Percentiles rank a stretch among this genome's conserved stretches.
Evolutionary conservation across 2,797 vertebrate species (phyloP).

Genomic region (Chelonia mydas): DNA sequence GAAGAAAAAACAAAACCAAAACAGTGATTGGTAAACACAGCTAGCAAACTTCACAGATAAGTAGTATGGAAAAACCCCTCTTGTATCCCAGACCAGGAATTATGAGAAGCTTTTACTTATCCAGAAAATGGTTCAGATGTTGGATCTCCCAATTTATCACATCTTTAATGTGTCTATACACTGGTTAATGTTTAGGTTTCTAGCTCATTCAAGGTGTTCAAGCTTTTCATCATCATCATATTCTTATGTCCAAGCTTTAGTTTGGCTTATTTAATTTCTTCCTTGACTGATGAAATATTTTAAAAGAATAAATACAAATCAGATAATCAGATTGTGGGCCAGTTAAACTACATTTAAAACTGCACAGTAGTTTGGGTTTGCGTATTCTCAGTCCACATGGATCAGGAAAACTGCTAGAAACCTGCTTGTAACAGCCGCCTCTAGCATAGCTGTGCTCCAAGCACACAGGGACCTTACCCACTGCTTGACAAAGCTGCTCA

Average conservation of each 20-base stretch:
- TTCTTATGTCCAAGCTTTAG: too few relatives aligned
- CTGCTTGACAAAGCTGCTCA: not conserved
- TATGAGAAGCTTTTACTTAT: not conserved
- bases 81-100: not conserved
- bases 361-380: too few relatives aligned
- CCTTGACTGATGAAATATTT: not conserved
- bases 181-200: not conserved
- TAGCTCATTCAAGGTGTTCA: not conserved
- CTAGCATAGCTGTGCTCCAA: not conserved
- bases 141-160: not conserved
- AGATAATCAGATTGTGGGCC: not conserved
- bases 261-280: too few relatives aligned
- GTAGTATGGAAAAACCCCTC: too few relatives aligned
- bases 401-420: too few relatives aligned
- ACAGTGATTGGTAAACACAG: too few relatives aligned
- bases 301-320: not conserved
- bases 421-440: too few relatives aligned
- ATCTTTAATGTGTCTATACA: not conserved
- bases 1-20: too few relatives aligned
- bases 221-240: not conserved
- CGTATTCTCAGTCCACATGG: too few relatives aligned
- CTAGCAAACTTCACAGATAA: too few relatives aligned
- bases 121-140: not conserved
- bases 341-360: not conserved
- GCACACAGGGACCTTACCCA: not conserved